phyloP scores from a whole-genome alignment of 2,113 vertebrate species.

The Hippocampus abdominalis region DNA sequence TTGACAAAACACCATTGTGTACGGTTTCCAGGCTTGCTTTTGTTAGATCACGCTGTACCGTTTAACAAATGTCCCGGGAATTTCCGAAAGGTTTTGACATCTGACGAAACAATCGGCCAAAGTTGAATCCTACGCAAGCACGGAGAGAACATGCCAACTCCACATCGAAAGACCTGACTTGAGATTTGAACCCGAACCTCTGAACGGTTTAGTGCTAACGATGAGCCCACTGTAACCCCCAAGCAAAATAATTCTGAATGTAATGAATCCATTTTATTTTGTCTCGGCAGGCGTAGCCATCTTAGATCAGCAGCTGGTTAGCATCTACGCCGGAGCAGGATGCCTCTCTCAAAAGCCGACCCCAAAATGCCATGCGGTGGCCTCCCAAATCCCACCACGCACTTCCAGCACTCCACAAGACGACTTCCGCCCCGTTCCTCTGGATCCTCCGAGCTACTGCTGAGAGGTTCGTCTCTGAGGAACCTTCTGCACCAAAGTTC shows the following conservation, averaged over 20 bases:
- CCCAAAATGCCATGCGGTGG: conserved; percentile 40
- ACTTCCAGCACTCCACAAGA: conserved; percentile 32
- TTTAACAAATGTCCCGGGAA: no score
- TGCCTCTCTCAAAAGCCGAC: conserved; percentile 49
- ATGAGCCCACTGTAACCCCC: no score
- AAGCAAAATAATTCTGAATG: background rate
- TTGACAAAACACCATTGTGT: no score
- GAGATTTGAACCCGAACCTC: no score
- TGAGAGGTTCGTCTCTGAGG: conserved; percentile 46
- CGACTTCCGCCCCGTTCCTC: conserved; percentile 36
- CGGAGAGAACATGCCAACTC: background rate
- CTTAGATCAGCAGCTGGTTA: background rate
- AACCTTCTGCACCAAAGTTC: conserved; percentile 55
- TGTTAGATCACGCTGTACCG: no score
- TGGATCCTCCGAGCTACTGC: conserved; percentile 47
- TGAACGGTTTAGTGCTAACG: background rate
- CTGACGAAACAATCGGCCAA: no score
- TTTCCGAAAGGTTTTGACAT: no score
- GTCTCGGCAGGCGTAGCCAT: background rate
- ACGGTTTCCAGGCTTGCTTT: no score
- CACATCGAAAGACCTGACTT: background rate
- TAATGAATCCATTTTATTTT: background rate
- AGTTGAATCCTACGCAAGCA: background rate
- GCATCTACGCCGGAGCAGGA: background rate
- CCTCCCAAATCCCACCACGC: conserved; percentile 24